Base-by-base conservation (phyloP, 1,140 invertebrate genomes). In the Drosophila ficusphila region DNA sequence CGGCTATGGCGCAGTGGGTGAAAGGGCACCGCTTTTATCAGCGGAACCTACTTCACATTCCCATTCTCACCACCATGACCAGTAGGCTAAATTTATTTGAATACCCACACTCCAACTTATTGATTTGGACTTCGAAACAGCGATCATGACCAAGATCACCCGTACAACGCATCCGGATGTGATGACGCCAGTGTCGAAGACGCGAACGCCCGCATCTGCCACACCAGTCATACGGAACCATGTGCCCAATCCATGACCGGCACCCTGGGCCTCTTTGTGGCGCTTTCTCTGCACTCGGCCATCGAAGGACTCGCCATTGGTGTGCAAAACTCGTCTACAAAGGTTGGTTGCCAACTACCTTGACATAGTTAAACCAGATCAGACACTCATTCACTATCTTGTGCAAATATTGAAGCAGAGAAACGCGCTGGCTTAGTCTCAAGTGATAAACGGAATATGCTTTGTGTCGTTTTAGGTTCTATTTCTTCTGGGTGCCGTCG, bases 221-320 rank as follows among this genome's bases (percentile, higher is more conserved):
- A 95, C 70, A 94, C 94, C 2, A 94, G 92, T 31, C 94, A 95
- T 49, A 92, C 91, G 0, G 94, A 93, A 52, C 94, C 94, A 0
- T 95, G 94, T 65, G 92, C 91, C 19, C 92, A 92, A 31, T 81
- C 89, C 38, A 92, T 93, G 39, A 93, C 93, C 0, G 93, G 93
- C 2, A 92, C 93, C 1, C 69, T 94, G 8, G 95, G 95, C 1
- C 90, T 96, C 14, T 83, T 96, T 27, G 85, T 95, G 5, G 96
- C 96, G 0, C 91, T 97, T 5, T 95, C 96, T 3, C 91, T 97
- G 33, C 96, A 97, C 79, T 95, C 96, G 11, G 89, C 96, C 2
- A 93, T 97, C 19, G 97, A 98, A 92, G 96, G 97, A 33, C 89
- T 97, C 25, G 96, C 96, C 1, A 96, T 98, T 77, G 97, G 97